Percentiles rank a stretch among this genome's conserved stretches.
These are phyloP conservation scores for Eupsilia transversa DNA, from an alignment of 2,888 invertebrate species.

Conservation along the genomic window DNA sequence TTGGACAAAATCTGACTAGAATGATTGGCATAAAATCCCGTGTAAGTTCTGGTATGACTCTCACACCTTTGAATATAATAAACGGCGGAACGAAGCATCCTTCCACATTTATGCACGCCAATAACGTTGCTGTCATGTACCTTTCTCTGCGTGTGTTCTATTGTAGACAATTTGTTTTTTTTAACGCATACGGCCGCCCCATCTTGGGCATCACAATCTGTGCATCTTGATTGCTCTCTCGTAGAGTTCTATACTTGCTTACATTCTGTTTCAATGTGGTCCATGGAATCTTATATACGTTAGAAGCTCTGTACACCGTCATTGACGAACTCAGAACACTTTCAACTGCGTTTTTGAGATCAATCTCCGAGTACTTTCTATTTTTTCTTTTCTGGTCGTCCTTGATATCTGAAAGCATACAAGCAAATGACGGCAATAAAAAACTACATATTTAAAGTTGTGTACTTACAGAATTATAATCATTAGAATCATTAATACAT, in stretches of 20 bases:
- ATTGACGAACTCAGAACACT: background rate
- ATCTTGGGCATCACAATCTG: background rate
- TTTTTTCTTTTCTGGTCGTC: background rate
- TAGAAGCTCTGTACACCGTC: background rate
- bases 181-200: background rate
- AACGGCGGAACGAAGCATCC: background rate
- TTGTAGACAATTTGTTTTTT: background rate
- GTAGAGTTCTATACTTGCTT: background rate
- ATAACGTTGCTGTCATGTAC: background rate
- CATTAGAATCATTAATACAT: too few relatives aligned
- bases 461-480: too few relatives aligned
- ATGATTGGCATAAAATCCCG: background rate
- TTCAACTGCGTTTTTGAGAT: background rate
- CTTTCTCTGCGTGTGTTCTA: background rate
- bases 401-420: conserved; percentile 3
- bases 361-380: background rate
- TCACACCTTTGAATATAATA: background rate
- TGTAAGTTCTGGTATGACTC: background rate
- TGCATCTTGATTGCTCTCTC: background rate
- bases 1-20: background rate
- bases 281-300: background rate
- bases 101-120: background rate
- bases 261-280: background rate
- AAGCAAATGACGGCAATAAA: background rate
- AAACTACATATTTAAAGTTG: background rate